Evolutionary conservation across 2,113 vertebrate genomes (phyloP).

Genomic region (Eolophus roseicapilla): DNA sequence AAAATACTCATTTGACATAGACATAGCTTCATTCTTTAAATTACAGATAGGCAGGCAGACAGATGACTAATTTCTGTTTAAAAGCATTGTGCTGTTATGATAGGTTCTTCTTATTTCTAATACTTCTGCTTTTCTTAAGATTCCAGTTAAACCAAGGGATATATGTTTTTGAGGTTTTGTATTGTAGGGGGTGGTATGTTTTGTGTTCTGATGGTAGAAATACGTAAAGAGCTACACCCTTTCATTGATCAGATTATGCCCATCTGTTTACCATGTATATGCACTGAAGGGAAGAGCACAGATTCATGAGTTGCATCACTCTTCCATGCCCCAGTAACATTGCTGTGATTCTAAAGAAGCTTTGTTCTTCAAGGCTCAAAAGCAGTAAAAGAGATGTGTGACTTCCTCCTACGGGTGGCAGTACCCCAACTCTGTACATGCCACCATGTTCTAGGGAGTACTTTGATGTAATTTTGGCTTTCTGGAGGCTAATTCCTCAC

Average conservation of each 20-base stretch:
- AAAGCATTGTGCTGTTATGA: not conserved
- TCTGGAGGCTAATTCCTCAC: not conserved
- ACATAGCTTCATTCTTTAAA: conserved; percentile 29
- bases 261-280: not conserved
- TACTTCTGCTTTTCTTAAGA: conserved; percentile 1
- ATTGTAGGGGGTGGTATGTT: not conserved
- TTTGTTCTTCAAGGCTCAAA: not conserved
- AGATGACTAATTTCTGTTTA: conserved; percentile 39
- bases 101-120: not conserved
- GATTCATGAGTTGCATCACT: not conserved
- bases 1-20: not conserved
- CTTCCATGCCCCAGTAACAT: not conserved
- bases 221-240: not conserved
- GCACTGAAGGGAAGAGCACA: not conserved
- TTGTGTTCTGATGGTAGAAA: not conserved
- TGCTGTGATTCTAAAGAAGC: not conserved
- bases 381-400: not conserved
- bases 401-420: not conserved
- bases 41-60: conserved; percentile 42
- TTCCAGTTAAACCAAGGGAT: not conserved
- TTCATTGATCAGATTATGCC: not conserved
- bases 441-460: not conserved
- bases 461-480: not conserved
- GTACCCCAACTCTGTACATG: not conserved
- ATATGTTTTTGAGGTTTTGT: not conserved